Evolutionary conservation across 2,797 vertebrate genomes (phyloP).

Genomic region (Molossus alvarezi): DNA sequence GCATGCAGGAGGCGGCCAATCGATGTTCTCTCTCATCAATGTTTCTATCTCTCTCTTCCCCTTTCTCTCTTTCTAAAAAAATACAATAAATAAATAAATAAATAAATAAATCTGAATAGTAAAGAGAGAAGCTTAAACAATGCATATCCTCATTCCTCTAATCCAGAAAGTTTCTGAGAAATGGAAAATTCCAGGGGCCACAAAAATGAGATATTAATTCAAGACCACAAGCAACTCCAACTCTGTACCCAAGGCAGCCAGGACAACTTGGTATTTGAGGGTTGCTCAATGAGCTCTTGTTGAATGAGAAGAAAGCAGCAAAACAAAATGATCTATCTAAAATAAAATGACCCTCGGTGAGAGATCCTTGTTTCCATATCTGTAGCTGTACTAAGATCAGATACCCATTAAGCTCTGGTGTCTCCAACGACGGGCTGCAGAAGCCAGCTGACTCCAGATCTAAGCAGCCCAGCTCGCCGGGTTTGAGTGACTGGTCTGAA

Average conservation of each 20-base stretch:
- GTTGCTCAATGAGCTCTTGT: not conserved
- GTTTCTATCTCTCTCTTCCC: no score
- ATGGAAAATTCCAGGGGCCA: constrained; percentile 52
- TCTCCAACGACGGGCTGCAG: not conserved
- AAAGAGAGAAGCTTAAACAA: not conserved
- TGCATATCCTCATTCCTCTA: constrained; percentile 2
- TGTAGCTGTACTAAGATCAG: not conserved
- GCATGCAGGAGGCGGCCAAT: no score
- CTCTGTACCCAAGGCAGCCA: not conserved
- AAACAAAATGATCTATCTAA: not conserved
- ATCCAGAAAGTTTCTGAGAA: constrained; percentile 16
- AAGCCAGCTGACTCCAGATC: not conserved
- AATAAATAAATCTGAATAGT: not conserved
- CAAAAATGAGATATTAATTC: constrained; percentile 43
- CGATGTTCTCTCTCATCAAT: no score
- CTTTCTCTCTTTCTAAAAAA: no score
- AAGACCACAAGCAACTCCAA: not conserved
- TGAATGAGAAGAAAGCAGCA: not conserved
- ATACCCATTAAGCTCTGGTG: not conserved
- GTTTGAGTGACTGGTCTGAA: not conserved
- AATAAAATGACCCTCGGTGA: not conserved
- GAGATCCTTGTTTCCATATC: not conserved
- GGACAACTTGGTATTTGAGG: not conserved
- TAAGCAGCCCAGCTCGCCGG: not conserved
- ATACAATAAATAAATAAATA: no score